A percentile compares a stretch with the other conserved stretches of the same genome.
Conservation (phyloP, 1,140 invertebrate species). For the Trichonephila clavipes region DNA sequence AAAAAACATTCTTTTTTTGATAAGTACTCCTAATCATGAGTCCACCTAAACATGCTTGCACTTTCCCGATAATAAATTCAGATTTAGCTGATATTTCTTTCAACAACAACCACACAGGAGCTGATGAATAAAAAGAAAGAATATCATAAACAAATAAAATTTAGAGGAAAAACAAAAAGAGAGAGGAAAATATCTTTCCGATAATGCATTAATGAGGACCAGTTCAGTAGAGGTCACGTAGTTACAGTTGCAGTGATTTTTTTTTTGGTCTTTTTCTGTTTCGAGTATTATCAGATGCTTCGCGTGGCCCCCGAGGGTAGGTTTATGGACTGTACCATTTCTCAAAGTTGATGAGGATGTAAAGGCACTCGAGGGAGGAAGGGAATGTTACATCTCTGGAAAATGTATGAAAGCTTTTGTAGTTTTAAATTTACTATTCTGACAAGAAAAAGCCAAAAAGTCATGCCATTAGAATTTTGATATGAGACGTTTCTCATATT, state of each 20-base stretch:
- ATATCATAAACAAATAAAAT: background rate
- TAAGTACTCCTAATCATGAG: slow-evolving; percentile 1
- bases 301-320: background rate
- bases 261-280: background rate
- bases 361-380: background rate
- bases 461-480: background rate
- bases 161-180: background rate
- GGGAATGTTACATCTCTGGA: background rate
- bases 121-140: background rate
- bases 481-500: background rate
- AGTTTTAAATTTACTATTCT: background rate
- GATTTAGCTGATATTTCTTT: slow-evolving; percentile 35
- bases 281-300: background rate
- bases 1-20: background rate
- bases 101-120: background rate
- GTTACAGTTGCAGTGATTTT: slow-evolving; percentile 36
- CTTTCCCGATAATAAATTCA: slow-evolving; percentile 50
- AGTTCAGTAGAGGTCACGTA: slow-evolving; percentile 24
- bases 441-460: background rate
- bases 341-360: background rate
- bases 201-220: slow-evolving; percentile 53
- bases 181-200: background rate
- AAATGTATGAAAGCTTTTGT: background rate
- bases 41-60: no score
- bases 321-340: background rate